Base-by-base conservation (phyloP, 2,797 vertebrate genomes). In the Amblyopsis hoosieri region DNA sequence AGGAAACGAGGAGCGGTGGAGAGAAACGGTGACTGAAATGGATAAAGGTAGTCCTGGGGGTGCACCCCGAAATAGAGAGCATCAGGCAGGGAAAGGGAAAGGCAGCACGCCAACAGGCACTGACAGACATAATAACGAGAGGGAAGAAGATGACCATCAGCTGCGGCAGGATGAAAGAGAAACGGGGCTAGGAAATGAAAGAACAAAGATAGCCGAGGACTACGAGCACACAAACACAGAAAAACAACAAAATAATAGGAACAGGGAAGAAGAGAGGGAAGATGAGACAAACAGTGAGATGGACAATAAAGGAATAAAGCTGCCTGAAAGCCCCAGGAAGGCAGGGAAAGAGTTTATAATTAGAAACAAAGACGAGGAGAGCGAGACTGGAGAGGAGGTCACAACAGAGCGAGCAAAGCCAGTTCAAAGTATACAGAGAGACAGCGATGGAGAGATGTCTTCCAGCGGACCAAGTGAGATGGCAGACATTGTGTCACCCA, bases 291-390 rank as follows among this genome's bases (percentile, higher is more conserved):
- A 75, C 75, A 66, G 60, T 50, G 69, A 71, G 64, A 65, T 5
- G 82, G 73, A 76, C 77, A 80, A 84, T 73, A 69, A 85, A 63
- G 78, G 78, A 72, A 58, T 62, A 78, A 85, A 87, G 69, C 75
- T 79, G 76, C 64, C 61, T 37, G 80, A 80, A 66, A 74, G 42
- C 64, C 64, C 23, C 7, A 64, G 72, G 64, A 67, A 0, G 11
- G 33, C 59, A 71, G 73, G 72, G 71, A 73, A 74, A 66, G 66
- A 81, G 51, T 71, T 19, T 62, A 60, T 69, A 60, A 64, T 76
- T 72, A 85, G 85, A 70, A 45, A 17, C n/a, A 42, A 37, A 19
- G 62, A 68, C 66, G 63, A 45, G 23, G 64, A 67, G 23, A 54
- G 48, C 2, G 62, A 66, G 66, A 71, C 1, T 1, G 59, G 50